Evolutionary conservation across 2,113 vertebrate species (phyloP), one percentile per base, ranked within the genome.

Genomic region (Psammodynastes pulverulentus): DNA sequence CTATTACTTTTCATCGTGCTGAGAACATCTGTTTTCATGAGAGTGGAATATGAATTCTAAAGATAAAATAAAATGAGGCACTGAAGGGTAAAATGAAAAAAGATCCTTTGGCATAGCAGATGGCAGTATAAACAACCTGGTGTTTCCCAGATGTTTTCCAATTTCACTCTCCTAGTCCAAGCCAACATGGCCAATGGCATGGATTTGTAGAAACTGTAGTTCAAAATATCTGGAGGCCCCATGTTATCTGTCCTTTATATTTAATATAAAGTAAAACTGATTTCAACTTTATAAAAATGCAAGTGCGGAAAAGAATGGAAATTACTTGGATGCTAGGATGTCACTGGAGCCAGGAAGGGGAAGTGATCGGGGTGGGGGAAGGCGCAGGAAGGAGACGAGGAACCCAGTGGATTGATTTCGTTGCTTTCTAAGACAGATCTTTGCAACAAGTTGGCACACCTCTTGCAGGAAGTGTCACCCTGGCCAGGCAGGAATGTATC

Each of bases 401-500:
- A 58, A 56, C 45, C 86, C 91, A 84, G 67, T 45, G 34, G 72
- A 1, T 79, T 79, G 72, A 39, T 79, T 79, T 43, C 72, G 34
- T 9, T 79, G 72, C 72, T 53, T 21, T 79, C 17, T 29, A 88
- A 92, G 49, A 46, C 86, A 46, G 62, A 84, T 84, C 86, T 51
- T 88, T 48, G 91, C 62, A 92, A 92, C 87, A 92, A 92, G 91
- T 89, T 87, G 46, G 91, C 62, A 15, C 62, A 88, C 86, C 91
- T 84, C 91, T 89, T 49, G 62, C 62, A 88, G 45, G 4, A 46
- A 88, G 91, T 67, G 79, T 79, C 91, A 51, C 91, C 91, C 89
- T 92, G 91, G 91, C 91, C 87, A 62, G 91, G 91, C 91, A 62
- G 91, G 91, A 89, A 89, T 89, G 91, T 39, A 85, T 58, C 87